Percentiles rank a stretch among this genome's conserved stretches.
phyloP scores from a whole-genome alignment of 2,113 vertebrate genomes.

The Anarhynchus alexandrinus region DNA sequence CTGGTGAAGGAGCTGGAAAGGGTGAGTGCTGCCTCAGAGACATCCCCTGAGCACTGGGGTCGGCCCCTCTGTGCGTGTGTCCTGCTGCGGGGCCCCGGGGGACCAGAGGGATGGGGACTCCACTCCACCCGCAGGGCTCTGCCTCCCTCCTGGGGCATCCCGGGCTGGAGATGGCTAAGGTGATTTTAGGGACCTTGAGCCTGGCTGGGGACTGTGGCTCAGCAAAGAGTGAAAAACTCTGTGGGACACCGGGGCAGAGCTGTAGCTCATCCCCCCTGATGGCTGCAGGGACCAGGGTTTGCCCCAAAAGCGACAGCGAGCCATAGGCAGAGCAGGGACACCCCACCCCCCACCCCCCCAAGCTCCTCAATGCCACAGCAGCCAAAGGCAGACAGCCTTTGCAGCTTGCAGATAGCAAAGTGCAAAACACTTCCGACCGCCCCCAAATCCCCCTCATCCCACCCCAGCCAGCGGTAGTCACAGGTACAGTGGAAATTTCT shows the following conservation, averaged over 20 bases:
- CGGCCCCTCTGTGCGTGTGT: accelerated
- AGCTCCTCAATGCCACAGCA: not conserved
- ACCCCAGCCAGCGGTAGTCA: too few relatives aligned
- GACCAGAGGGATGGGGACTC: not conserved
- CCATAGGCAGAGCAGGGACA: not conserved
- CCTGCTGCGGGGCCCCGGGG: accelerated
- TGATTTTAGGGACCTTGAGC: not conserved
- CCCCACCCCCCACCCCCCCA: too few relatives aligned
- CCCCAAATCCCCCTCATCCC: not conserved
- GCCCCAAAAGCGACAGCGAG: not conserved
- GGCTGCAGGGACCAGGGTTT: not conserved
- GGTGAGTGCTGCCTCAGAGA: conserved; percentile 61
- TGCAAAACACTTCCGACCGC: accelerated
- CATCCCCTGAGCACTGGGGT: accelerated
- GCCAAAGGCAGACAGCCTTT: not conserved
- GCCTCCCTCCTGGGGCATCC: not conserved
- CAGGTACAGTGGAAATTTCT: not conserved
- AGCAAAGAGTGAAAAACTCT: not conserved
- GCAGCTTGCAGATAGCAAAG: not conserved
- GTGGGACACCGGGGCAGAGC: not conserved
- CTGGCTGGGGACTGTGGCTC: not conserved
- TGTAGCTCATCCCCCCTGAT: not conserved
- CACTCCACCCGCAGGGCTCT: not conserved
- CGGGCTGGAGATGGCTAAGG: accelerated
- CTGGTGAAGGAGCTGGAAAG: conserved; percentile 91